Percentiles rank a stretch among this genome's conserved stretches.
These are phyloP conservation scores for Balaenoptera acutorostrata DNA, from an alignment of 2,113 vertebrate species.

Conservation along the genomic window DNA sequence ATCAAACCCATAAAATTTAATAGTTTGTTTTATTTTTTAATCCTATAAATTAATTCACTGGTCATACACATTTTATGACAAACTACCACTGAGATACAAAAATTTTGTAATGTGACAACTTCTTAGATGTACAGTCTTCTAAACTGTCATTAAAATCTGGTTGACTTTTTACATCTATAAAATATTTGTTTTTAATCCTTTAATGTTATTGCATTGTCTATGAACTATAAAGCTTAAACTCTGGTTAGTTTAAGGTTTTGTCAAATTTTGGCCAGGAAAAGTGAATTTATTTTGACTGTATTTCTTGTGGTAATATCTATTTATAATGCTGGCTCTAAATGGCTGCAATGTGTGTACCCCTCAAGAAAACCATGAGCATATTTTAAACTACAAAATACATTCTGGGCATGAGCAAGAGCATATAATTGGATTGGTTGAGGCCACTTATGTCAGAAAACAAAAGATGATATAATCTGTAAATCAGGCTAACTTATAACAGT, in stretches of 20 bases:
- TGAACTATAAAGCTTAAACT: neutral
- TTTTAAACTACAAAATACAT: neutral
- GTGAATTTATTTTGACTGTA: neutral
- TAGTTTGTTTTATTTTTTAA: neutral
- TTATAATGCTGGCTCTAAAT: neutral
- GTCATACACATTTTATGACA: neutral
- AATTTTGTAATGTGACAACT: neutral
- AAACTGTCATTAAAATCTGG: neutral
- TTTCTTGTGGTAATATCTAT: neutral
- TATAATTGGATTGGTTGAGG: neutral
- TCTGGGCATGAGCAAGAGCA: neutral
- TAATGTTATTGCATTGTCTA: neutral
- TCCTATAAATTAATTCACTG: neutral
- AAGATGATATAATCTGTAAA: neutral
- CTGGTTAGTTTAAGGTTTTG: neutral
- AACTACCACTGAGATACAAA: neutral
- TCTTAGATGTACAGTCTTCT: neutral
- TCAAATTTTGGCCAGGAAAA: neutral
- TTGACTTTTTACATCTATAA: neutral
- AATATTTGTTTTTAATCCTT: neutral
- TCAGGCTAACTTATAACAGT: neutral
- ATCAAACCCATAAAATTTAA: neutral
- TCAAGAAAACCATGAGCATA: neutral
- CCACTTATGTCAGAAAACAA: neutral
- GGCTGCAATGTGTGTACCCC: neutral